Base-by-base conservation (phyloP, 35 echinoderm and acorn worm genomes). In the Acanthaster planci region DNA sequence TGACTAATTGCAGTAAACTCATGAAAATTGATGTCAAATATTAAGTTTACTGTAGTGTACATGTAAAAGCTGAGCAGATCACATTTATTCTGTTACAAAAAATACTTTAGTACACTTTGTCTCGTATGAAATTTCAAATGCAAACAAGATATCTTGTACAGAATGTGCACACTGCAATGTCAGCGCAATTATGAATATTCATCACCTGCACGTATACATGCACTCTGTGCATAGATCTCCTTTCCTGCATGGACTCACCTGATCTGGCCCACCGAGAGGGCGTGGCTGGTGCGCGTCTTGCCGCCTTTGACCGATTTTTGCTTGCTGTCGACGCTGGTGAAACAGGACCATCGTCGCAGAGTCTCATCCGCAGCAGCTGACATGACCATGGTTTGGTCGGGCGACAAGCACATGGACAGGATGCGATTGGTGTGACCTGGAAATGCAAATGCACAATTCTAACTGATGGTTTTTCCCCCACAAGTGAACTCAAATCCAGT, bases 311-410 rank as follows among this genome's bases (percentile, higher is more conserved):
- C 68, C 17, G 52, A 37, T 36, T 58, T 64, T 39, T 90, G 84
- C 39, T 90, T 93, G 38, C 51, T 87, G 35, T 29, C 27, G 4
- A 77, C 51, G 39, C 67, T 67, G 18, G 82, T 78, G 82, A 97
- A 97, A 53, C 91, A 93, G 19, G 83, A 55, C 95, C 95, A 97
- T 38, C 93, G 84, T 72, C 91, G 79, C 1, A 97, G 77, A 0
- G 91, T 97, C 75, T 97, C 95, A 51, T 97, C 95, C 14, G 77
- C 95, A 15, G 84, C 95, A 22, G 90, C 88, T 19, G 95, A 90
- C 23, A 93, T 86, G 18, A 97, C 91, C 9, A 88, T 93, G 30
- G 88, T 84, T 36, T 81, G 76, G 40, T 97, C 95, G 0, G 95
- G 91, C 27, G 95, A 97, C 51, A 97, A 35, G 50, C 84, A 87